Evolutionary conservation across 2,888 invertebrate species (phyloP), one percentile per base, ranked within the genome.

Genomic region (Laspeyria flexula): DNA sequence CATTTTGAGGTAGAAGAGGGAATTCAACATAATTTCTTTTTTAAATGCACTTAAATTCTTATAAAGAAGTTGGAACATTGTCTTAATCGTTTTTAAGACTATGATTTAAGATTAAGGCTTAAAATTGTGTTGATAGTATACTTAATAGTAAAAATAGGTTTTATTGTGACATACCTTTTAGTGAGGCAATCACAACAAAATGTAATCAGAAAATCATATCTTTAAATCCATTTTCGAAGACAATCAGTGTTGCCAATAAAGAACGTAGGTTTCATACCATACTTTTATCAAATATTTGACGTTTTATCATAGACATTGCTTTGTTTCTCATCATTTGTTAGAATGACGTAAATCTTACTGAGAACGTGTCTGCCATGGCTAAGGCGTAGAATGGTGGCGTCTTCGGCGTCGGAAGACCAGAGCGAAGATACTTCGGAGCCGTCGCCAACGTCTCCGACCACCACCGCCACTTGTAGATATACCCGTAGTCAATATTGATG

Each of bases 371-470:
- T 16, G 12, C 25, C 42, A 13, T 48, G 51, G 63, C 75, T 78
- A 86, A 15, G 85, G 85, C 50, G 80, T 71, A 29, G 83, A 62
- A 44, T 81, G 81, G n/a, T 83, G 85, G 7, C 91, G 90, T 54
- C 94, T 90, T 65, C 94, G 93, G 52, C 95, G 90, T 57, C 95
- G 94, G 85, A 97, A 97, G 56, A 97, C 96, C 61, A 97, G 93
- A 41, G 96, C 96, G 79, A 97, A 96, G 78, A 97, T 96, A 70
- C 96, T 96, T 76, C 97, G 94, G 50, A 97, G 92, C 12, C 97
- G 94, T 88, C 96, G 95, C 97, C 97, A 97, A 58, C 96, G 95
- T 60, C 96, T 95, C 57, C 96, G 95, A 41, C 96, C 95, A 43
- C 83, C 93, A 41, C 96, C 95, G 43, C 83, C 93, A 55, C 92